These are phyloP conservation scores for Mesoclemmys tuberculata DNA, from an alignment of 2,113 vertebrate genomes.

Conservation along the genomic window DNA sequence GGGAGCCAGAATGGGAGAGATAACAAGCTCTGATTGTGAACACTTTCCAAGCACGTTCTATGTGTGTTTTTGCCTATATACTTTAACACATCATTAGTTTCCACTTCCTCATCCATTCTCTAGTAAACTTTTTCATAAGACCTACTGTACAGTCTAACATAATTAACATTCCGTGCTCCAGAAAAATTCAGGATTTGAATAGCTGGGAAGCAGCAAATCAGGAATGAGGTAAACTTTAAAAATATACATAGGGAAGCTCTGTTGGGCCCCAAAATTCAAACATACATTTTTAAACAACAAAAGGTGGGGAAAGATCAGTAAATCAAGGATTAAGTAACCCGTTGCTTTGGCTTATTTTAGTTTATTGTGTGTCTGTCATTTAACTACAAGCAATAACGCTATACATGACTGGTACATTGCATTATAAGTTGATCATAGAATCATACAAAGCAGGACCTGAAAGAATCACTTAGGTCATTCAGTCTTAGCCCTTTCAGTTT, in stretches of 20 bases:
- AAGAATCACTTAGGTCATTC: background rate
- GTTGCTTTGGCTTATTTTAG: background rate
- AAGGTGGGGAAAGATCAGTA: background rate
- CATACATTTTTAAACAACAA: background rate
- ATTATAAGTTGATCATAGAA: background rate
- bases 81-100: conserved; percentile 46
- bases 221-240: background rate
- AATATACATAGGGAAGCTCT: background rate
- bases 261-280: background rate
- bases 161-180: background rate
- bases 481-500: background rate
- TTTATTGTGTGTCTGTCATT: background rate
- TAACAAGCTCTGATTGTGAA: conserved; percentile 40
- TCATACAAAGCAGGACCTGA: background rate
- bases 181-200: rapidly evolving
- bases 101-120: conserved; percentile 19
- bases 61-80: conserved; percentile 34
- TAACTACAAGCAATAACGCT: background rate
- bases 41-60: conserved; percentile 54
- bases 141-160: conserved; percentile 2
- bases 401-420: background rate
- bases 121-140: background rate
- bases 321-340: background rate
- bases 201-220: background rate
- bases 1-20: conserved; percentile 49